A percentile compares a stretch with the other conserved stretches of the same genome.
phyloP scores from a whole-genome alignment of 2,113 vertebrate species.

The Campylomormyrus numenius region DNA sequence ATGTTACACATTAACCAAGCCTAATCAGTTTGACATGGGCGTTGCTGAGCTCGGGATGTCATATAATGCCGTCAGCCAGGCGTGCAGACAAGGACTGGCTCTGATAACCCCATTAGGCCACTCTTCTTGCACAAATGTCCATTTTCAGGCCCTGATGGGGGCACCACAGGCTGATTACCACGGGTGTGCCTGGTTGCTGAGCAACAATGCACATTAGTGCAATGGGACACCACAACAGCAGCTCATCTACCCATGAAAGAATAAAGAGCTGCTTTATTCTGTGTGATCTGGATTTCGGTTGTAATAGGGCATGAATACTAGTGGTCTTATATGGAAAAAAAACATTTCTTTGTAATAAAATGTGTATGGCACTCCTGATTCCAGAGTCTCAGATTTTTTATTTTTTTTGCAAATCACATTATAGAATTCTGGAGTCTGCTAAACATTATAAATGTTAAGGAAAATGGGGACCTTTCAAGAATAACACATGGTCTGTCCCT shows the following conservation, averaged over 20 bases:
- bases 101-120: constrained; percentile 43
- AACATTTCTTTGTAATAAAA: neutral
- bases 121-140: constrained; percentile 45
- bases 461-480: neutral
- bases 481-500: neutral
- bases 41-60: constrained; percentile 31
- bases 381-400: neutral
- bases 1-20: constrained; percentile 21
- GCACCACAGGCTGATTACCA: constrained; percentile 35
- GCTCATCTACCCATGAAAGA: constrained; percentile 21
- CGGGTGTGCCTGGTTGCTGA: constrained; percentile 31
- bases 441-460: neutral
- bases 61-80: constrained; percentile 46
- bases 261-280: constrained; percentile 6
- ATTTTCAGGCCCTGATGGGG: constrained; percentile 41
- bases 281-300: neutral
- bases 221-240: constrained; percentile 37
- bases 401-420: neutral
- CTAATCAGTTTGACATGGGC: constrained; percentile 31
- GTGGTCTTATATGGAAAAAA: neutral
- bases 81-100: constrained; percentile 25
- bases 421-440: neutral
- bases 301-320: neutral
- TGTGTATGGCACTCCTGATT: neutral
- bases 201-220: constrained; percentile 29